Evolutionary conservation across 2,797 vertebrate genomes (phyloP).

Genomic region (Furcifer pardalis): DNA sequence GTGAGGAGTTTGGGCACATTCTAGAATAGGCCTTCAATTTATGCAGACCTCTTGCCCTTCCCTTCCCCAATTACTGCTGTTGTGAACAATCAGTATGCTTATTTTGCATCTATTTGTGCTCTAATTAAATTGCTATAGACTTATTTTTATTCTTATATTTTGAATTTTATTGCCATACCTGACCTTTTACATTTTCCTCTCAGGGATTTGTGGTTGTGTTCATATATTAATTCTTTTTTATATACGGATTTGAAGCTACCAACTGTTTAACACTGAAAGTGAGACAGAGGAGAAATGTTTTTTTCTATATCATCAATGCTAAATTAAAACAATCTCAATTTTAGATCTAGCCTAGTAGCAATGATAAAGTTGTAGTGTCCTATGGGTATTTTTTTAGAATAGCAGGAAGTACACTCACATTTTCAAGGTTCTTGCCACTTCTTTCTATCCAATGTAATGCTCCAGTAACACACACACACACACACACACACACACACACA

Average conservation of each 20-base stretch:
- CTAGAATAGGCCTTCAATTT: not conserved
- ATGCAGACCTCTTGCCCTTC: not conserved
- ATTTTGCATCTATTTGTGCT: not conserved
- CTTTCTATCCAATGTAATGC: not conserved
- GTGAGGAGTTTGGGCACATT: not conserved
- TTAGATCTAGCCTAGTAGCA: not conserved
- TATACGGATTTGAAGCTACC: not conserved
- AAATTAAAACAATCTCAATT: not conserved
- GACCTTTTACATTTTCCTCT: not conserved
- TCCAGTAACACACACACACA: too few relatives aligned
- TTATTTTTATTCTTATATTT: not conserved
- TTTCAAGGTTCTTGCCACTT: not conserved
- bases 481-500: too few relatives aligned
- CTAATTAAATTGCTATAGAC: not conserved
- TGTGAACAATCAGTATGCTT: not conserved
- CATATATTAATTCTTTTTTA: not conserved
- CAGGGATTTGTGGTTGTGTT: not conserved
- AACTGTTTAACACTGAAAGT: not conserved
- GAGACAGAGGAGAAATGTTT: not conserved
- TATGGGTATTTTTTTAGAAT: not conserved
- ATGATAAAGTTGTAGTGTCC: not conserved
- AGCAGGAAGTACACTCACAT: not conserved
- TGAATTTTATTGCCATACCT: not conserved
- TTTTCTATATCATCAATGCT: too few relatives aligned
- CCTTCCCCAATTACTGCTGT: not conserved